Evolutionary conservation across 1,140 invertebrate species (phyloP).

Genomic region (Halictus rubicundus): DNA sequence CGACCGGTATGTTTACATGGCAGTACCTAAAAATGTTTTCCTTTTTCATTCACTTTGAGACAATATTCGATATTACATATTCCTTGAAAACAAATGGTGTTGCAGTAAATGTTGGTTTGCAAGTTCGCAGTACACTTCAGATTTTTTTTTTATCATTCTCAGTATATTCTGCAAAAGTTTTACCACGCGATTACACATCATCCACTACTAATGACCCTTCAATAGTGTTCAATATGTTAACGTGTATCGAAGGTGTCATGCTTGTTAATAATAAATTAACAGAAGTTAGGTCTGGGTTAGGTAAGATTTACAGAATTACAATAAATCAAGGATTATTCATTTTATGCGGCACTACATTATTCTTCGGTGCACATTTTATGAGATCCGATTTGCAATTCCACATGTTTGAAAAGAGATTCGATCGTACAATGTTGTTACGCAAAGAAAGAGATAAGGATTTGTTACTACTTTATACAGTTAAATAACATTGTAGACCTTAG

Average conservation of each 20-base stretch:
- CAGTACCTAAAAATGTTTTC: conserved; percentile 20
- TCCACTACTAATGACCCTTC: conserved; percentile 32
- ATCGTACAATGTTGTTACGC: conserved; percentile 18
- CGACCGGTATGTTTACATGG: conserved; percentile 51
- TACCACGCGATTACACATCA: conserved; percentile 21
- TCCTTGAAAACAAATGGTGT: conserved; percentile 19
- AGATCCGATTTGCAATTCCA: conserved; percentile 28
- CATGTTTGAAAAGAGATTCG: conserved; percentile 22
- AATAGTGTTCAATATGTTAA: conserved; percentile 38
- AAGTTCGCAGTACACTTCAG: conserved; percentile 42
- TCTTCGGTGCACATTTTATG: conserved; percentile 49
- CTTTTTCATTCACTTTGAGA: conserved; percentile 49
- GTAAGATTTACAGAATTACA: conserved; percentile 37
- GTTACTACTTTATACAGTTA: conserved; percentile 61
- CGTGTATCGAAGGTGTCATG: conserved; percentile 35
- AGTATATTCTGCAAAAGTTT: conserved; percentile 17
- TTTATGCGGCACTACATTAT: conserved; percentile 51
- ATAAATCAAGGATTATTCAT: conserved; percentile 33
- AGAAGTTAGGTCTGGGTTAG: conserved; percentile 38
- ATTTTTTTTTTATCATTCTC: conserved; percentile 18
- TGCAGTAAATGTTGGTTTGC: conserved; percentile 36
- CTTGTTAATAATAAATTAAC: conserved; percentile 50
- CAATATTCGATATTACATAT: conserved; percentile 24
- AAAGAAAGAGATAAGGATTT: conserved; percentile 47
- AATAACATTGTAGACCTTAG: conserved; percentile 55